Base-by-base conservation (phyloP, 2,888 invertebrate genomes). In the Drosophila mettleri region DNA sequence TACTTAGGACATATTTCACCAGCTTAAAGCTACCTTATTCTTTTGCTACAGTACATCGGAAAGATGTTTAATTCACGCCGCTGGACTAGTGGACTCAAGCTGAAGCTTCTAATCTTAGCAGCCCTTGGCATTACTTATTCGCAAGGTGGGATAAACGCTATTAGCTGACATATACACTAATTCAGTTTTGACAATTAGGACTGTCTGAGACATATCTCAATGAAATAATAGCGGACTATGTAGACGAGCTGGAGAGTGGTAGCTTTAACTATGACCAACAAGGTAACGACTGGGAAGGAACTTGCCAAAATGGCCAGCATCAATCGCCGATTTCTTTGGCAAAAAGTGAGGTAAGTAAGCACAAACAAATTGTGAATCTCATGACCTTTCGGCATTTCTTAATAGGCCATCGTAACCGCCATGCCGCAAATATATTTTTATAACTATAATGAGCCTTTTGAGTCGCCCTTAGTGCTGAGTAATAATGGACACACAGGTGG, bases 401-500 rank as follows among this genome's bases (percentile, higher is more conserved):
- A 3, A 6, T 39, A 90, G 90, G 41, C 78, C 0, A 41, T 54
- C 2, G 1, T 18, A 0, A 8, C 18, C 1, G 24, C 63, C 1
- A 49, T 82, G 9, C 57, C 62, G 0, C 77, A 78, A 0, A 58
- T 90, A 14, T 59, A 54, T 1, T 90, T 90, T 22, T 14, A 48
- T 31, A 94, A 95, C 27, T 96, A 95, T 90, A 94, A 94, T 80
- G 93, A 94, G 88, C 12, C 74, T 0, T 91, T 96, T 29, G 93
- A 94, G 2, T 93, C 93, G 1, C 94, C 95, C 0, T 89, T 95
- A 6, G 93, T 93, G 3, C 91, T 95, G 43, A 93, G 92, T 12
- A 96, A 96, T 81, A 95, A 94, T 79, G 96, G 96, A 7, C 95
- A 95, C 90, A 94, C 95, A 83, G 89, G 92, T 91, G 61, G 20